Evolutionary conservation across 2,797 vertebrate genomes (phyloP).

Genomic region (Chrysocyon brachyurus): DNA sequence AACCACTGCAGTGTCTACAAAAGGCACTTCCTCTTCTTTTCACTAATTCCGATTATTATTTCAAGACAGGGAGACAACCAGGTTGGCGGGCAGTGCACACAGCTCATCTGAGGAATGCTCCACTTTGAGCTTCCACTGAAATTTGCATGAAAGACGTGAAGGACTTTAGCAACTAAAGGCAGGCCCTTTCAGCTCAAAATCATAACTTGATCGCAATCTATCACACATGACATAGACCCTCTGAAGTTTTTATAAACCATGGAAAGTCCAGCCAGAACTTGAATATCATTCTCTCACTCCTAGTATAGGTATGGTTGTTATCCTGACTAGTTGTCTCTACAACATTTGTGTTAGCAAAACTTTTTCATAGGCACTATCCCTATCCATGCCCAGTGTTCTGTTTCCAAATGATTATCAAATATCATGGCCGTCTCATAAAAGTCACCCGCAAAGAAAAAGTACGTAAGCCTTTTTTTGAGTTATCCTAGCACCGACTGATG

Average conservation of each 20-base stretch:
- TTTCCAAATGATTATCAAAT: neutral
- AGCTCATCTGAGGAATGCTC: neutral
- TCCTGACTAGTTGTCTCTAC: neutral
- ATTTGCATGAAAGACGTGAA: neutral
- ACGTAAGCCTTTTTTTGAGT: neutral
- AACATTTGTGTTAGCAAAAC: neutral
- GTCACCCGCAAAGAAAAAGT: neutral
- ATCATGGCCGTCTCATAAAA: neutral
- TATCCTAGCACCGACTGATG: neutral
- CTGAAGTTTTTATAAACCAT: neutral
- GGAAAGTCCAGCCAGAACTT: neutral
- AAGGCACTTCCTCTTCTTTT: neutral
- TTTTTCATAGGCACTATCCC: neutral
- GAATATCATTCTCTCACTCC: neutral
- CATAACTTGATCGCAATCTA: neutral
- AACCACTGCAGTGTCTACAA: neutral
- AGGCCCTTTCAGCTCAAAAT: neutral
- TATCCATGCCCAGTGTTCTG: neutral
- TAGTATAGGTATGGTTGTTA: neutral
- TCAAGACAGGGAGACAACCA: neutral
- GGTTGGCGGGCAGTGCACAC: neutral
- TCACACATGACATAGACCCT: neutral
- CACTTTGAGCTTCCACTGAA: neutral
- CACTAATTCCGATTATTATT: neutral
- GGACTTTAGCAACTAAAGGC: neutral